These are phyloP conservation scores for Drosophila micromelanica DNA, from an alignment of 1,140 invertebrate species.

Conservation along the genomic window DNA sequence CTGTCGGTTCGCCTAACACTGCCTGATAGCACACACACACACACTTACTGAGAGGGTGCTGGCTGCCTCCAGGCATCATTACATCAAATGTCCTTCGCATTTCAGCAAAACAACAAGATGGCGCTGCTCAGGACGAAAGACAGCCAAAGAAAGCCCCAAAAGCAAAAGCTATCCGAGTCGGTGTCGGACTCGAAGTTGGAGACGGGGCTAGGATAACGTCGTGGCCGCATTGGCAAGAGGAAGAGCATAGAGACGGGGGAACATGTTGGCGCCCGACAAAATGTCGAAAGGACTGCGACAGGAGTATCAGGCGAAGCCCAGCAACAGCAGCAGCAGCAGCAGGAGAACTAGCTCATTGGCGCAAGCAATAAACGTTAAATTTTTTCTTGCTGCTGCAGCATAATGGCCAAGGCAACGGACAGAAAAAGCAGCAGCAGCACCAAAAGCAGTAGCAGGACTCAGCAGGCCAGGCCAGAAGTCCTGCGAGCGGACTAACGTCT, in stretches of 20 bases:
- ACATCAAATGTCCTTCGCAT: slow-evolving; percentile 83
- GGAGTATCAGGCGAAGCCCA: slow-evolving; percentile 6
- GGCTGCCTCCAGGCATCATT: slow-evolving; percentile 82
- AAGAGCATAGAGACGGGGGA: slow-evolving; percentile 39
- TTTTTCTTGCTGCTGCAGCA: slow-evolving; percentile 68
- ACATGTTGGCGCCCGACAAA: slow-evolving; percentile 74
- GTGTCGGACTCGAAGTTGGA: slow-evolving; percentile 15
- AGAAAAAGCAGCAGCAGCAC: slow-evolving; percentile 24
- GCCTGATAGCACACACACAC: slow-evolving; percentile 45
- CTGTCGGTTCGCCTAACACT: slow-evolving; percentile 16
- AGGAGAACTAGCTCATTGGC: slow-evolving; percentile 76
- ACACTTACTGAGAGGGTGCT: slow-evolving; percentile 39
- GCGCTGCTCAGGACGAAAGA: slow-evolving; percentile 68
- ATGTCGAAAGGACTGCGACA: slow-evolving; percentile 67
- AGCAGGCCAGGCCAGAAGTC: slow-evolving; percentile 43
- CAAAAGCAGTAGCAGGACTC: neutral
- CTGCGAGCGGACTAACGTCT: slow-evolving; percentile 70
- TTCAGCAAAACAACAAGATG: slow-evolving; percentile 83
- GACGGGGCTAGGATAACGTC: slow-evolving; percentile 46
- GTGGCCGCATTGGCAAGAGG: slow-evolving; percentile 31
- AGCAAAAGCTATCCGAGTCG: slow-evolving; percentile 35
- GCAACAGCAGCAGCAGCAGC: slow-evolving; percentile 8
- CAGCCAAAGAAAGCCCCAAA: slow-evolving; percentile 72
- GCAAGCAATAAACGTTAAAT: slow-evolving; percentile 83
- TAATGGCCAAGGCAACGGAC: slow-evolving; percentile 61